These are phyloP conservation scores for Latheticus oryzae DNA, from an alignment of 2,888 invertebrate genomes.

Conservation along the genomic window DNA sequence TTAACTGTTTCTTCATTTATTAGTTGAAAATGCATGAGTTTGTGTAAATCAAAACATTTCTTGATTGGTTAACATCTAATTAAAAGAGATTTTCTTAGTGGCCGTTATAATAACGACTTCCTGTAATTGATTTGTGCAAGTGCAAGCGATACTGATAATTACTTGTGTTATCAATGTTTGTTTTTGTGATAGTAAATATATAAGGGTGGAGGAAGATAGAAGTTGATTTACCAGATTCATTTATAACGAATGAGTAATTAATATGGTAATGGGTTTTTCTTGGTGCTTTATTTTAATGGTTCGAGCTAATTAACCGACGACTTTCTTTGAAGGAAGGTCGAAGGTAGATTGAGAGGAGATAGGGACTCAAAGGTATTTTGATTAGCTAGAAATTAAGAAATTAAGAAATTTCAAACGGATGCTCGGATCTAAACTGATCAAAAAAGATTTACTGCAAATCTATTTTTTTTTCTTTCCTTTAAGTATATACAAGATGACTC, in stretches of 20 bases:
- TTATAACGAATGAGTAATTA: constrained; percentile 22
- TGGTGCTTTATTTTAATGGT: constrained; percentile 15
- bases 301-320: constrained; percentile 24
- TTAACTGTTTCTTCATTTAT: constrained; percentile 5
- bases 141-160: constrained; percentile 33
- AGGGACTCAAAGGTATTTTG: too few relatives aligned
- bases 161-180: constrained; percentile 18
- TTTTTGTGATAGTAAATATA: too few relatives aligned
- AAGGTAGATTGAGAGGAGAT: too few relatives aligned
- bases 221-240: constrained; percentile 5
- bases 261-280: constrained; percentile 25
- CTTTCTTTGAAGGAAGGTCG: constrained; percentile 3
- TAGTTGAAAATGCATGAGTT: too few relatives aligned
- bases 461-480: too few relatives aligned
- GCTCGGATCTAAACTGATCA: too few relatives aligned
- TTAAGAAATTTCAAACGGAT: too few relatives aligned
- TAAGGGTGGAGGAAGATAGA: too few relatives aligned
- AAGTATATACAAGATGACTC: too few relatives aligned
- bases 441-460: too few relatives aligned
- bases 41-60: constrained; percentile 4
- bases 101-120: constrained; percentile 35
- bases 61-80: constrained; percentile 31
- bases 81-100: constrained; percentile 23
- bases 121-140: constrained; percentile 20
- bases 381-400: too few relatives aligned